Evolutionary conservation across 1,140 invertebrate genomes (phyloP).

Genomic region (Drosophila grimshawi): DNA sequence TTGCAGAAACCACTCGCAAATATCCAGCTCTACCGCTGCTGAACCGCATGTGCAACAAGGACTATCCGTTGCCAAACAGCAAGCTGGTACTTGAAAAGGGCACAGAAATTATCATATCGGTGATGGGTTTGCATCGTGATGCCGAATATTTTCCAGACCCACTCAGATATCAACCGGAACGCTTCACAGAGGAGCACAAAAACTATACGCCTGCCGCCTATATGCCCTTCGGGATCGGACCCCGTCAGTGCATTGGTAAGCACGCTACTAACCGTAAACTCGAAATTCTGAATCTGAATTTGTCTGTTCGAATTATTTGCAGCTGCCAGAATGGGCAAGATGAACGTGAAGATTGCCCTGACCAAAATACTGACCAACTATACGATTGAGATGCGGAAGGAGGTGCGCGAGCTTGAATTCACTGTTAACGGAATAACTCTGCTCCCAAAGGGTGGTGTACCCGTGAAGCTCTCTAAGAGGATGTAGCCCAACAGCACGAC

Average conservation of each 20-base stretch:
- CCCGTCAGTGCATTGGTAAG: conserved; percentile 88
- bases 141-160: conserved; percentile 87
- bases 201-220: conserved; percentile 84
- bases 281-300: neutral
- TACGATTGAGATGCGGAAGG: conserved; percentile 41
- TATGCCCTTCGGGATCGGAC: conserved; percentile 89
- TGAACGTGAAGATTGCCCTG: conserved; percentile 72
- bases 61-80: conserved; percentile 84
- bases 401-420: conserved; percentile 59
- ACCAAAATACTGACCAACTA: conserved; percentile 69
- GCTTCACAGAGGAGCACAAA: conserved; percentile 86
- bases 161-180: conserved; percentile 87
- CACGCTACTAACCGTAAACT: too few species aligned
- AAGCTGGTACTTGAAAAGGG: conserved; percentile 84
- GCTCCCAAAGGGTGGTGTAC: conserved; percentile 54
- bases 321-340: conserved; percentile 72
- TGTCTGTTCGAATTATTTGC: neutral
- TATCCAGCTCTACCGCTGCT: conserved; percentile 87
- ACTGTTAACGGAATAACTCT: conserved; percentile 46
- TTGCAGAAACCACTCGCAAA: conserved; percentile 86
- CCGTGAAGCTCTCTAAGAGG: conserved; percentile 43
- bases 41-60: conserved; percentile 83
- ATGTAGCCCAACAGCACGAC: neutral
- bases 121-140: conserved; percentile 85
- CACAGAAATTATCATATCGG: conserved; percentile 83